Conservation (phyloP, 1,140 invertebrate species). For the Fopius arisanus region DNA sequence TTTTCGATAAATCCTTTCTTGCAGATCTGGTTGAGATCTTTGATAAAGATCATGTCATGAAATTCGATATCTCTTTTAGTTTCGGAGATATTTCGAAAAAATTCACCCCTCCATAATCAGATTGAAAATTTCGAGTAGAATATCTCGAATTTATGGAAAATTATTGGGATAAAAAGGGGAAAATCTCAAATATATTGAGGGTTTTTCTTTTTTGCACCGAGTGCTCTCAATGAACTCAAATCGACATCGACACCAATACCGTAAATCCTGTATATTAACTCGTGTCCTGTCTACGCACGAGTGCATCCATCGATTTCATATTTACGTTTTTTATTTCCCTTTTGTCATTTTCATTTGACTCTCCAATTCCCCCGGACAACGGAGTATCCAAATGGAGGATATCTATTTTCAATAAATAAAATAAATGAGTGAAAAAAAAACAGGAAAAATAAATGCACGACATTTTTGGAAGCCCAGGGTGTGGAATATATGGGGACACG, state of each 20-base stretch:
- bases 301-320: not conserved
- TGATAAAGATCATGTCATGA: too few relatives aligned
- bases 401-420: constrained; percentile 7
- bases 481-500: not conserved
- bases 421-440: not conserved
- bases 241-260: not conserved
- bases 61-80: too few relatives aligned
- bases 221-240: not conserved
- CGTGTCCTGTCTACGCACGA: not conserved
- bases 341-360: not conserved
- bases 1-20: too few relatives aligned
- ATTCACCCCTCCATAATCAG: too few relatives aligned
- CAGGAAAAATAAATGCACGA: not conserved
- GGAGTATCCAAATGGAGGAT: not conserved
- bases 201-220: too few relatives aligned
- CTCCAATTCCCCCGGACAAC: not conserved
- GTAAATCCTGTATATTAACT: not conserved
- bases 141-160: too few relatives aligned
- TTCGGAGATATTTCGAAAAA: too few relatives aligned
- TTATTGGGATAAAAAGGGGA: too few relatives aligned
- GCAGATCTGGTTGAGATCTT: too few relatives aligned
- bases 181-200: too few relatives aligned
- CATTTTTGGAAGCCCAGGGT: not conserved
- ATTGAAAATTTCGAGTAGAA: not conserved
- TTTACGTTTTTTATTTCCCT: not conserved